A percentile compares a stretch with the other conserved stretches of the same genome.
phyloP scores from a whole-genome alignment of 2,797 vertebrate species.

The Neoniphon sammara region DNA sequence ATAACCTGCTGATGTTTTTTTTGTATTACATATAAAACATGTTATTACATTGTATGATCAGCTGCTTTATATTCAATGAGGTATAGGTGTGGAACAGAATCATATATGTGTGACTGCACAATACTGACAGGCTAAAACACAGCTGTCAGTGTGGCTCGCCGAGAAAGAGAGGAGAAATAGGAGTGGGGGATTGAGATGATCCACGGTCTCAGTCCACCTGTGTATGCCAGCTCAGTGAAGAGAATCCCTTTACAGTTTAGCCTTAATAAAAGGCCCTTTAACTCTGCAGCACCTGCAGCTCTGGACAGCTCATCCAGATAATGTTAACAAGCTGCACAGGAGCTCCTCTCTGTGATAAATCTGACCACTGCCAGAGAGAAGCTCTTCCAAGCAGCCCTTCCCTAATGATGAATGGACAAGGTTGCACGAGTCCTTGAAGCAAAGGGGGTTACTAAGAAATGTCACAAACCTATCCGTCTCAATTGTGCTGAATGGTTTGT shows the following conservation, averaged over 20 bases:
- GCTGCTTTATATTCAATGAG: neutral
- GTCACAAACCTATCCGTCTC: slow-evolving; percentile 73
- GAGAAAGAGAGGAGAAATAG: slow-evolving; percentile 4
- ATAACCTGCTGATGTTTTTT: neutral
- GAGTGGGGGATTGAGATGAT: slow-evolving; percentile 5
- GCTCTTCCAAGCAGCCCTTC: slow-evolving; percentile 50
- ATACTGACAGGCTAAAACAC: neutral
- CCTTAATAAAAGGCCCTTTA: slow-evolving; percentile 58
- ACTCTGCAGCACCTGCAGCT: slow-evolving; percentile 48
- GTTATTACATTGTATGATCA: neutral
- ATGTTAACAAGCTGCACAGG: slow-evolving; percentile 57
- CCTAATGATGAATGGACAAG: slow-evolving; percentile 69
- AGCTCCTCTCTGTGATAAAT: slow-evolving; percentile 57
- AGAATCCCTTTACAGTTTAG: slow-evolving; percentile 60
- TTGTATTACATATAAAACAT: neutral
- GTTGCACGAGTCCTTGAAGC: slow-evolving; percentile 71
- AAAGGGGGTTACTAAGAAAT: slow-evolving; percentile 66
- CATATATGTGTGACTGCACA: neutral
- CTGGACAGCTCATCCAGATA: slow-evolving; percentile 43
- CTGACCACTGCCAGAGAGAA: slow-evolving; percentile 47
- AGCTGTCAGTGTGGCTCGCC: neutral
- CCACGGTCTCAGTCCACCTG: slow-evolving; percentile 39
- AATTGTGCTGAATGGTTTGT: slow-evolving; percentile 70
- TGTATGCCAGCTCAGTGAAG: slow-evolving; percentile 18
- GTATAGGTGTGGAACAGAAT: neutral